A percentile compares a stretch with the other conserved stretches of the same genome.
phyloP scores from a whole-genome alignment of 2,113 vertebrate species.

The Tichodroma muraria region DNA sequence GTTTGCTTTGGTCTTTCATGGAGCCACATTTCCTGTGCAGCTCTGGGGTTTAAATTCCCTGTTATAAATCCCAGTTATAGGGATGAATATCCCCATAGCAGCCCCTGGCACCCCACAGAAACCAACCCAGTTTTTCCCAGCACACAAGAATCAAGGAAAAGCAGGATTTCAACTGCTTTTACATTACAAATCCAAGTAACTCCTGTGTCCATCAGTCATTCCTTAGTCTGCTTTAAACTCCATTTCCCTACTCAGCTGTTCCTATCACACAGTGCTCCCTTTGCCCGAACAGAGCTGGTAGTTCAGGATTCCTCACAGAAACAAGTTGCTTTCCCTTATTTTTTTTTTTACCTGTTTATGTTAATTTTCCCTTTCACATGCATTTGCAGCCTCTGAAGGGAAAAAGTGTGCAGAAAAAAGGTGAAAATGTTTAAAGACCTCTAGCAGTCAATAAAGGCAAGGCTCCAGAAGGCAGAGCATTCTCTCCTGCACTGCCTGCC shows the following conservation, averaged over 20 bases:
- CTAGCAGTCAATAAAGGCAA: slow-evolving; percentile 10
- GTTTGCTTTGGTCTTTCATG: neutral
- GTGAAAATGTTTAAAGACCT: neutral
- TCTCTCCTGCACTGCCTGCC: neutral
- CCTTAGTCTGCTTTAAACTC: neutral
- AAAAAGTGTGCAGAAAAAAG: neutral
- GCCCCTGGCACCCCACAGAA: neutral
- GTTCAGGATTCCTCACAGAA: neutral
- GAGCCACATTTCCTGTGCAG: neutral
- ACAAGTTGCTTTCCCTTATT: neutral
- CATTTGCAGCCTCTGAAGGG: neutral
- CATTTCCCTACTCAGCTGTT: neutral
- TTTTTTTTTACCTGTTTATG: neutral
- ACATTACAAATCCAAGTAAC: neutral
- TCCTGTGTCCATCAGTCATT: neutral
- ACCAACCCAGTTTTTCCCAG: neutral
- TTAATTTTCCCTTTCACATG: neutral
- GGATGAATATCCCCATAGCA: too few species aligned
- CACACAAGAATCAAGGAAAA: neutral
- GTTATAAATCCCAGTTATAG: too few species aligned
- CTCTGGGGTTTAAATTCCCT: neutral
- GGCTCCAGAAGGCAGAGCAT: neutral
- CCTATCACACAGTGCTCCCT: neutral
- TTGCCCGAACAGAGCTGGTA: neutral
- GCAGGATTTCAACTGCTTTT: neutral